A percentile compares a stretch with the other conserved stretches of the same genome.
Conservation (phyloP, 2,888 invertebrate species). For the Belgica antarctica region DNA sequence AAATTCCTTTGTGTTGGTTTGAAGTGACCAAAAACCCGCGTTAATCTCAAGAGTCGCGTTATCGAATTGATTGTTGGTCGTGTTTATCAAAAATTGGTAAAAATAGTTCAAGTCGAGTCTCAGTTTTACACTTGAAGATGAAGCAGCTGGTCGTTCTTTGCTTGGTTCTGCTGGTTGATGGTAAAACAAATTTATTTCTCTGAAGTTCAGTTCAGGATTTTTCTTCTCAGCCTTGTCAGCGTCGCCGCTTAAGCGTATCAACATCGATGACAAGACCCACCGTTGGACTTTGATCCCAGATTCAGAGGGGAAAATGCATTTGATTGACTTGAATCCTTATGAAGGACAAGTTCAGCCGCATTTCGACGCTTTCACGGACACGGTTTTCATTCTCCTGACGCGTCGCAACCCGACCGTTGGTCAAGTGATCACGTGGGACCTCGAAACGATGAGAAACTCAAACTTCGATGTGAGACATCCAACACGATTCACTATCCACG, state of each 20-base stretch:
- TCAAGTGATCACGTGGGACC: slow-evolving; percentile 45
- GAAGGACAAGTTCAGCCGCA: slow-evolving; percentile 50
- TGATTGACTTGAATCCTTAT: background rate
- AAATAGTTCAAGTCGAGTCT: no score
- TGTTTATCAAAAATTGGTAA: no score
- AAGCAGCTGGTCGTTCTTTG: background rate
- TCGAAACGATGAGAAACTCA: slow-evolving; percentile 45
- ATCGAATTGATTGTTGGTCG: no score
- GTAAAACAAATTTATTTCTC: background rate
- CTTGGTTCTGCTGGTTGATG: background rate
- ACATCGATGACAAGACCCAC: slow-evolving; percentile 44
- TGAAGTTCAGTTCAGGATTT: background rate
- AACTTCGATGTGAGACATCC: slow-evolving; percentile 47
- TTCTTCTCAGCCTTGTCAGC: background rate
- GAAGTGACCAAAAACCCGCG: no score
- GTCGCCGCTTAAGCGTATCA: slow-evolving; percentile 28
- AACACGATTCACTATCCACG: slow-evolving; percentile 48
- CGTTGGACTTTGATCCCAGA: background rate
- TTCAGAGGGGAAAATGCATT: background rate
- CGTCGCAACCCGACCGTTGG: slow-evolving; percentile 46
- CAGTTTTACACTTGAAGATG: no score
- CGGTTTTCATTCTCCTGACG: slow-evolving; percentile 54
- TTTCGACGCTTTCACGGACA: slow-evolving; percentile 48
- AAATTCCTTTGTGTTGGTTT: background rate
- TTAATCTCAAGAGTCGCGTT: no score